Evolutionary conservation across 2,113 vertebrate genomes (phyloP), one percentile per base, ranked within the genome.

Genomic region (Lucifuga dentata): DNA sequence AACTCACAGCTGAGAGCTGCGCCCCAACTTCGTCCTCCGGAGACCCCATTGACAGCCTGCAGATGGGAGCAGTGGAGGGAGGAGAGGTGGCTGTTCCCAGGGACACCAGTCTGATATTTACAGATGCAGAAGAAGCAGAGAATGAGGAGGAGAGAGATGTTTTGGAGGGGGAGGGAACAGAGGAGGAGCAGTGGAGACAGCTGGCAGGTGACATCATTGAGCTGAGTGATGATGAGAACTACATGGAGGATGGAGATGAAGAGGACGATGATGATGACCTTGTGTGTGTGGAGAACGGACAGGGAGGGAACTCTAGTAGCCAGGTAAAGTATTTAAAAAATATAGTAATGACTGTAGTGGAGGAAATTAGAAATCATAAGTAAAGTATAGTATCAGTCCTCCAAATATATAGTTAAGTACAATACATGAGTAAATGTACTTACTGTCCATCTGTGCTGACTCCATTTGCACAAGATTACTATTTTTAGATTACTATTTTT

Each of bases 201-300:
- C 91, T 96, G 0, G 88, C 94, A 0, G 95, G 94, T 3, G 96
- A 98, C 35, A 94, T 99, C 24, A 99, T 98, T 0, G 96, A 99
- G 80, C 89, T 99, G 76, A 99, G 96, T 0, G 97, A 98, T 0
- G 96, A 98, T 39, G 97, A 98, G 81, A 86, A 86, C 69, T 93
- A 88, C 62, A 72, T 90, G 43, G 92, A 91, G 56, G 91, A 96
- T 38, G 95, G 90, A 0, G 95, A 97, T 0, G 95, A 97, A 38
- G 95, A 97, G 43, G 96, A 97, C 9, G 97, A 95, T 0, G 96
- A 98, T 5, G 96, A 98, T 0, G 97, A 98, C 5, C 86, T 97
- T 29, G 91, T 96, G 52, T 95, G 93, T 0, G 87, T 94, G 64
- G 96, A 96, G 74, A 93, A 95, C 1, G 94, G 89, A 17, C 78